Base-by-base conservation (phyloP, 2,113 vertebrate species). In the Electrona antarctica region DNA sequence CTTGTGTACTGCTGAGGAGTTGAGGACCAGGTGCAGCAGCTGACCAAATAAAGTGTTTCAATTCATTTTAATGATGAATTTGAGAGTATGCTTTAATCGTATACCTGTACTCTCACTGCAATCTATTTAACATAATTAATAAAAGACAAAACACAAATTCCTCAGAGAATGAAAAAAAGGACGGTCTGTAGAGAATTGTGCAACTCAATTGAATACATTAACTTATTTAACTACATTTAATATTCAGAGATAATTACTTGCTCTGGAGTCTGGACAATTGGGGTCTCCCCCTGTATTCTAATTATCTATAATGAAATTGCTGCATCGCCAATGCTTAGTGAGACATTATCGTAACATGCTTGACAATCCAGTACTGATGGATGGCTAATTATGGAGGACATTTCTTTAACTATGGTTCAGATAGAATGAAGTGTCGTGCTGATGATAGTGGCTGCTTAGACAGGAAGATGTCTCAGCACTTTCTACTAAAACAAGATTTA, bases 121-220 rank as follows among this genome's bases (percentile, higher is more conserved):
- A 73, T 45, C 33, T 64, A 41, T 71, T 80, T 41, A 58, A 45
- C 58, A 61, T 77, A 73, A 77, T 83, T 73, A 73, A 7, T 73
- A 73, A 7, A 61, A 58, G 33, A 47, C 48, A 67, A 58, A 41
- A 74, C n/a, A 78, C 52, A 47, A 69, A 52, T 73, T 77, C 71
- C 56, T 66, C 70, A 64, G 63, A 74, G 45, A 21, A 73, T 58
- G 50, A 75, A 59, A 73, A 85, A 72, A 33, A 55, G 64, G 60
- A 60, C 52, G 76, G 65, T 74, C 73, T 74, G 67, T 46, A 67
- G 51, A 29, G 45, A 61, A n/a, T 86, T 89, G 86, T 74, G 73
- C 86, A 87, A 85, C 73, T 84, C 64, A 71, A 73, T 79, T 63
- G 69, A 84, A 69, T n/a, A 69, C 46, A 68, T 76, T 50, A 71